These are phyloP conservation scores for Peromyscus melanophrys DNA, from an alignment of 2,797 vertebrate genomes.

Conservation along the genomic window DNA sequence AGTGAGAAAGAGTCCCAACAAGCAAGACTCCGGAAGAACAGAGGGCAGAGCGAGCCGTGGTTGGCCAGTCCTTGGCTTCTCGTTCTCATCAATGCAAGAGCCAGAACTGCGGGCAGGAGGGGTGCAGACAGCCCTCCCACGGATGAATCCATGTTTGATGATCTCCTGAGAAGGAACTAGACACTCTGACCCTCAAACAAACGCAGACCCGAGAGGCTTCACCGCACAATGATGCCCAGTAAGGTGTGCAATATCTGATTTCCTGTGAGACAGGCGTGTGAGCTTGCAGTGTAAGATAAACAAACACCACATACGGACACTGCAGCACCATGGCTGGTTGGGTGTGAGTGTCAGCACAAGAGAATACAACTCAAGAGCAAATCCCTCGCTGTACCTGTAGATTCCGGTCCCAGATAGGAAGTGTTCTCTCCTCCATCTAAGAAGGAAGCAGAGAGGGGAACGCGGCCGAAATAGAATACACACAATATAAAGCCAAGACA, in stretches of 20 bases:
- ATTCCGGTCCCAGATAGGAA: background rate
- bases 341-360: fast-evolving
- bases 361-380: background rate
- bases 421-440: background rate
- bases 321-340: background rate
- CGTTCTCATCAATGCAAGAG: background rate
- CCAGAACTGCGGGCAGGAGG: background rate
- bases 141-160: background rate
- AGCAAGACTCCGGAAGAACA: background rate
- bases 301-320: background rate
- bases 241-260: background rate
- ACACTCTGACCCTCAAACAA: background rate
- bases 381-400: background rate
- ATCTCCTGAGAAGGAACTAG: background rate
- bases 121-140: background rate
- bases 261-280: background rate
- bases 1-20: background rate
- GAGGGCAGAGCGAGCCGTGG: background rate
- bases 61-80: fast-evolving
- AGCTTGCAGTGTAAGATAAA: background rate
- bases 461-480: background rate
- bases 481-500: background rate
- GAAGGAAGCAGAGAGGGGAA: background rate
- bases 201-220: background rate
- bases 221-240: background rate